These are phyloP conservation scores for Lomographa bimaculata DNA, from an alignment of 2,888 invertebrate genomes.

Conservation along the genomic window DNA sequence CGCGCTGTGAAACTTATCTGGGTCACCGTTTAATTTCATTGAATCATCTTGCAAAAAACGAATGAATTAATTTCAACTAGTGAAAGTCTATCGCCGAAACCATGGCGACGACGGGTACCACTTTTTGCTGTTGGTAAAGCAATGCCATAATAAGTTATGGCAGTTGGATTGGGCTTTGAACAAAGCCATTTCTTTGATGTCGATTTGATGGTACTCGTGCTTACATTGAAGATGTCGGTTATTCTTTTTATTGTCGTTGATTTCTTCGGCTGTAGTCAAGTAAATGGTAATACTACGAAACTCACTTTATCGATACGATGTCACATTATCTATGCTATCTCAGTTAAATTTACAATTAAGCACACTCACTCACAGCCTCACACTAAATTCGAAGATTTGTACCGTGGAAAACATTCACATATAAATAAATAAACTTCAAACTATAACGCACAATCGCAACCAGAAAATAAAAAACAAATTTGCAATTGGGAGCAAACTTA, in stretches of 20 bases:
- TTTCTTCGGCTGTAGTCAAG: conserved; percentile 11
- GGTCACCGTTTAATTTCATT: conserved; percentile 32
- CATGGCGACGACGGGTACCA: conserved; percentile 20
- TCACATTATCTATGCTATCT: no score
- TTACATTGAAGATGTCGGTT: conserved; percentile 27
- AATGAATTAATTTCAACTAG: conserved; percentile 31
- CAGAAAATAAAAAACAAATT: no score
- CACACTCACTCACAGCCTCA: no score
- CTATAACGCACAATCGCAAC: no score
- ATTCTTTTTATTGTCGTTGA: conserved; percentile 25
- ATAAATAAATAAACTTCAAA: no score
- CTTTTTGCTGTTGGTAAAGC: conserved; percentile 27
- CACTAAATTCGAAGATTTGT: no score
- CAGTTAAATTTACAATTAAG: no score
- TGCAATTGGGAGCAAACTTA: no score
- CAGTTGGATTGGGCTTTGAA: conserved; percentile 36
- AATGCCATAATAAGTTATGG: conserved; percentile 36
- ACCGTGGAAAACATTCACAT: no score
- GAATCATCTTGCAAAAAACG: conserved; percentile 31
- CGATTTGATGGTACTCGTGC: conserved; percentile 33
- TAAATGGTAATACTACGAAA: no score
- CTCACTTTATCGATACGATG: no score
- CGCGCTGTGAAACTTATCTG: conserved; percentile 20
- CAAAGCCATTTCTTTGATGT: conserved; percentile 37
- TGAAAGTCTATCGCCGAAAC: conserved; percentile 29